Evolutionary conservation across 2,113 vertebrate genomes (phyloP).

Genomic region (Ochotona princeps): DNA sequence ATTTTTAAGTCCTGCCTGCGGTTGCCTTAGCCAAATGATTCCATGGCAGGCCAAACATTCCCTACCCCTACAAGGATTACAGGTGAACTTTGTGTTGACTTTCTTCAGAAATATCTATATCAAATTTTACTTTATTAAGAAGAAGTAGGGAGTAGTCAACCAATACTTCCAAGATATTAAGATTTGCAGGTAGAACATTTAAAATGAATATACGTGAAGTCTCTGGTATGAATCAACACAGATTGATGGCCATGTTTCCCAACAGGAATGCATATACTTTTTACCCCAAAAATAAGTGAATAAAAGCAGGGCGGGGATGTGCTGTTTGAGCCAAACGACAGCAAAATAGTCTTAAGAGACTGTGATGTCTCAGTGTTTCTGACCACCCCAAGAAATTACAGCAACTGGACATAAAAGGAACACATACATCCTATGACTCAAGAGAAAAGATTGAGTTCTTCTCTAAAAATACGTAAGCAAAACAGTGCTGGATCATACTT

Average conservation of each 20-base stretch:
- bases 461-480: background rate
- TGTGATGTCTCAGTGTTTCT: background rate
- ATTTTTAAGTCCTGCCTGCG: too few species aligned
- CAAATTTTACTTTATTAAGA: background rate
- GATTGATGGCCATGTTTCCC: background rate
- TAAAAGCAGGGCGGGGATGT: background rate
- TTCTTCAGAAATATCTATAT: background rate
- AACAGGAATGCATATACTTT: background rate
- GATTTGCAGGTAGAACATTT: background rate
- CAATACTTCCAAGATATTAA: background rate
- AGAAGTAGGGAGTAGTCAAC: background rate
- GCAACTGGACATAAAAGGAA: background rate
- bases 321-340: background rate
- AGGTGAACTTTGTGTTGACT: background rate
- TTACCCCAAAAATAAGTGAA: background rate
- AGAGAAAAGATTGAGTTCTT: background rate
- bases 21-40: too few species aligned
- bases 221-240: background rate
- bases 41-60: too few species aligned
- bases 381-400: background rate
- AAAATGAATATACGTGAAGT: background rate
- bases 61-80: background rate
- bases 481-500: background rate
- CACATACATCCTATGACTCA: background rate
- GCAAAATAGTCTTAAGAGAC: background rate